phyloP scores from a whole-genome alignment of 2,888 invertebrate species.

The Dione juno region DNA sequence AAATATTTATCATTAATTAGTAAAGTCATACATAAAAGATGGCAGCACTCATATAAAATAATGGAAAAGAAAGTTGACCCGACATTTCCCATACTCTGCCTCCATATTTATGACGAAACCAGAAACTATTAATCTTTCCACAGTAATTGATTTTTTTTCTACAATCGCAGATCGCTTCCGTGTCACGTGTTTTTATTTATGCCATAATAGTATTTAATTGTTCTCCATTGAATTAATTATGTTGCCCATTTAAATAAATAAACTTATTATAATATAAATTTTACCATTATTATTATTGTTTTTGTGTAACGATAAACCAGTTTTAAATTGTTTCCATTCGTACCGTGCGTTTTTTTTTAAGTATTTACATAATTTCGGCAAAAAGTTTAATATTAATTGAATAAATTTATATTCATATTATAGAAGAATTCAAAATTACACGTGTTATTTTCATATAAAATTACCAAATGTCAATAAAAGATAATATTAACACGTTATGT shows the following conservation, averaged over 20 bases:
- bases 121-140: slow-evolving; percentile 65
- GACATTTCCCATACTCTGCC: slow-evolving; percentile 67
- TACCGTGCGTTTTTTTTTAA: background rate
- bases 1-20: slow-evolving; percentile 14
- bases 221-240: slow-evolving; percentile 37
- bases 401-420: too few species aligned
- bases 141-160: slow-evolving; percentile 67
- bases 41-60: slow-evolving; percentile 33
- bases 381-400: too few species aligned
- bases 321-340: background rate
- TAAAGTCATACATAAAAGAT: slow-evolving; percentile 25
- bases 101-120: slow-evolving; percentile 62
- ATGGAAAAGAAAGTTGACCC: slow-evolving; percentile 70
- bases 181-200: slow-evolving; percentile 60
- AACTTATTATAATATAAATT: slow-evolving; percentile 15
- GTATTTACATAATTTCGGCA: too few species aligned
- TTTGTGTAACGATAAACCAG: background rate
- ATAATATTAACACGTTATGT: too few species aligned
- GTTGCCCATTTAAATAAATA: slow-evolving; percentile 33
- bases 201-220: slow-evolving; percentile 36
- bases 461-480: too few species aligned
- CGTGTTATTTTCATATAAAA: too few species aligned
- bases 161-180: slow-evolving; percentile 72
- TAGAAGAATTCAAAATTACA: too few species aligned
- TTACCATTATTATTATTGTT: slow-evolving; percentile 3